These are phyloP conservation scores for Cottus gobio DNA, from an alignment of 2,113 vertebrate species.

Conservation along the genomic window DNA sequence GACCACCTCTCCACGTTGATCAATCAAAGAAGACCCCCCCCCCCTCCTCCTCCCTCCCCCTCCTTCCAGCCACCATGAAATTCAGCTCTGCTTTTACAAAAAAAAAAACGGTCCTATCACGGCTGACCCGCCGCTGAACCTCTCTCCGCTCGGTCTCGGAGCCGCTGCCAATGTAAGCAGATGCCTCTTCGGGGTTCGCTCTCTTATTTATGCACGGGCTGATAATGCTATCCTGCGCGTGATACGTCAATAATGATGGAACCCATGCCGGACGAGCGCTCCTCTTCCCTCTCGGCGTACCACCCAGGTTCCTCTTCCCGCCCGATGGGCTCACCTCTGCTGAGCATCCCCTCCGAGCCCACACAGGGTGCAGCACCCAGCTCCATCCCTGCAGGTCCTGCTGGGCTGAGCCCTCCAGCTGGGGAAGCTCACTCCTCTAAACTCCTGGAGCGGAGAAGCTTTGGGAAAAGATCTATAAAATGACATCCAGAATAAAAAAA, in stretches of 20 bases:
- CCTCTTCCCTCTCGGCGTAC: conserved; percentile 39
- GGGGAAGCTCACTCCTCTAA: conserved; percentile 70
- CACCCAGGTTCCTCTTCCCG: conserved; percentile 58
- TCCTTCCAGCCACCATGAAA: conserved; percentile 55
- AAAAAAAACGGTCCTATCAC: conserved; percentile 36
- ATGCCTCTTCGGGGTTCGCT: conserved; percentile 60
- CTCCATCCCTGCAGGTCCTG: conserved; percentile 61
- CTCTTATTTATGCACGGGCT: conserved; percentile 69
- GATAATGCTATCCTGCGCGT: conserved; percentile 66
- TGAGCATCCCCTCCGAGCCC: conserved; percentile 54
- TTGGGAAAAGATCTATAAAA: conserved; percentile 69
- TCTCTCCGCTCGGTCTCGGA: conserved; percentile 49
- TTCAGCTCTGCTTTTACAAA: conserved; percentile 39
- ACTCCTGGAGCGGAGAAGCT: conserved; percentile 43
- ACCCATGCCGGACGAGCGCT: conserved; percentile 62
- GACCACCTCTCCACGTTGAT: conserved; percentile 56
- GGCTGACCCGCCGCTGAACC: conserved; percentile 77
- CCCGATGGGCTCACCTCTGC: conserved; percentile 57
- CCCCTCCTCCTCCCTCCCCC: conserved; percentile 42
- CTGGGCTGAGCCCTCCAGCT: conserved; percentile 70
- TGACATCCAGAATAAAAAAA: conserved; percentile 54
- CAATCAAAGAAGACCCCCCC: conserved; percentile 57
- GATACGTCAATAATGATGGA: conserved; percentile 65
- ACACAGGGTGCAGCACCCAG: conserved; percentile 68
- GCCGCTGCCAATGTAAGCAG: conserved; percentile 76